Base-by-base conservation (phyloP, 2,888 invertebrate genomes). In the Adelognathus sp. region DNA sequence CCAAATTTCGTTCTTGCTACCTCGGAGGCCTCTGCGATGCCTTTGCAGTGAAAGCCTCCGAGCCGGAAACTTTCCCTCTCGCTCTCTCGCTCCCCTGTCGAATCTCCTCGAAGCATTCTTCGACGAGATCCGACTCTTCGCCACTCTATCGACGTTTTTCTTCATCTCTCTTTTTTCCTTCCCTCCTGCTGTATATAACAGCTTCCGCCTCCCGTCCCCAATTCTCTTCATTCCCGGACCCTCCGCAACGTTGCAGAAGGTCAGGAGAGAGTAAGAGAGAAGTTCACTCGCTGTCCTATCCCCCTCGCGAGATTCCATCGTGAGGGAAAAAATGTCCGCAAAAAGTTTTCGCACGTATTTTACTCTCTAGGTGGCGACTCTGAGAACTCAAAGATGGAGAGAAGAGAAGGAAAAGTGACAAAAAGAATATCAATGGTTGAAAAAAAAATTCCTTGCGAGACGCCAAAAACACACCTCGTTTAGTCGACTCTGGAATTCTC, bases 1-100 rank as follows among this genome's bases (percentile, higher is more conserved):
- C 21, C 64, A 66, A 79, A 74, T 71, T 71, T 78, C 64, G 72
- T 56, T 69, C 50, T 41, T 56, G 66, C 60, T 71, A 66, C 50
- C 33, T 64, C 74, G 60, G 54, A 33, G 66, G 46, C 52, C 76
- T 60, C n/a, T 1, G 9, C 24, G 50, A 24, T 24, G 21, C 56
- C 41, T 69, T 21, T 24, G 44, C 56, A 31, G 27, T 29, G 7
- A 36, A 36, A 54, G 36, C 63, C 70, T n/a, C 54, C 54, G 21
- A 70, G 33, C 56, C 63, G 67, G 63, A 69, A 63, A 69, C 64
- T 58, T 50, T 27, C 69, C 41, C 36, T 67, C 72, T 72, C 41
- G 29, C 44, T 61, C 36, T 50, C 50, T 50, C 18, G 21, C 24
- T 21, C 21, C 50, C 21, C 50, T 27, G 39, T 41, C 46, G 56